Base-by-base conservation (phyloP, 2,797 vertebrate species). In the Percopsis omiscomaycus region DNA sequence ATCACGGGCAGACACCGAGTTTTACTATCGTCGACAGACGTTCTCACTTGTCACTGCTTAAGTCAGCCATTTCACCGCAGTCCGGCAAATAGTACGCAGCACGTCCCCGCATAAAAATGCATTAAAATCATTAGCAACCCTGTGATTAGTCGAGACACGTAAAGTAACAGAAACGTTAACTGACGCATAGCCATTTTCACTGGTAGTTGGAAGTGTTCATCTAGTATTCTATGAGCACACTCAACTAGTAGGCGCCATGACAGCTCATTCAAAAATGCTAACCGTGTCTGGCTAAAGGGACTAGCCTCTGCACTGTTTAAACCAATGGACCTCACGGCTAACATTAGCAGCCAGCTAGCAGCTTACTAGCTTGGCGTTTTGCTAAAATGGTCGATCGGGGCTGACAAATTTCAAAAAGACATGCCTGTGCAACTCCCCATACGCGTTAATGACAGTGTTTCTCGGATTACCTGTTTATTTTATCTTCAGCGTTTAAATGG, bases 361-460 rank as follows among this genome's bases (percentile, higher is more conserved):
- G 78, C 58, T 61, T 49, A 22, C 10, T 70, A 70, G 67, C 70
- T 59, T 59, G 52, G 64, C 62, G 62, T n/a, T 68, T 61, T 13
- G 73, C 78, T 89, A 88, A 89, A 86, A 86, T 88, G 90, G 85
- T 86, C 75, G 90, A 66, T 80, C 77, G 78, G 58, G 72, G 58
- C 51, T 49, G 66, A 68, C 61, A 69, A 78, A 82, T 44, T 14
- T 14, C 28, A 59, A 60, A 74, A 72, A 52, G 52, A 27, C 50
- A 3, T 0, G 50, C 30, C 56, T 27, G 47, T 6, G 12, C 28
- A 54, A 14, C 53, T 16, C 44, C 29, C 2, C 48, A 5, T 60
- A 47, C 29, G 61, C 49, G 47, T 44, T 59, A 55, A 69, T 52
- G 64, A 45, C 11, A 3, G 22, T 29, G 30, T 66, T 11, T 59